Conservation (phyloP, 2,888 invertebrate genomes). For the Ferrisia virgata region DNA sequence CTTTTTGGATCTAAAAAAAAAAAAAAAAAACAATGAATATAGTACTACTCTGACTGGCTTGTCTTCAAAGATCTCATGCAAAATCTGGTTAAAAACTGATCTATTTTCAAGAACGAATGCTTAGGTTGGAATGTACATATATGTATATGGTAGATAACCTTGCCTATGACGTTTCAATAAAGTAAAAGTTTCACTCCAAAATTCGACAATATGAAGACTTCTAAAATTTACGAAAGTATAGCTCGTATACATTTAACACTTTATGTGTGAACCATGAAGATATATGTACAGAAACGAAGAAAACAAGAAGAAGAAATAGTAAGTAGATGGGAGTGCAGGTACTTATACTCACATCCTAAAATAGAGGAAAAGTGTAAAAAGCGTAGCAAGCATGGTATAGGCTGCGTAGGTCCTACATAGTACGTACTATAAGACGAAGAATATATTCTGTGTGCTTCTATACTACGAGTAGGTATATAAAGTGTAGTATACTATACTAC, state of each 20-base stretch:
- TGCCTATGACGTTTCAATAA: too few relatives aligned
- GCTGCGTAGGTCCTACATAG: not conserved
- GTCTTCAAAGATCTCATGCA: too few relatives aligned
- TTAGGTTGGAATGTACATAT: too few relatives aligned
- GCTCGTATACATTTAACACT: not conserved
- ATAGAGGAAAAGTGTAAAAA: not conserved
- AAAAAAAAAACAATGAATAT: too few relatives aligned
- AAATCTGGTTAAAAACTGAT: too few relatives aligned
- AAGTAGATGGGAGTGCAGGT: not conserved
- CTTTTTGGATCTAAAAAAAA: too few relatives aligned
- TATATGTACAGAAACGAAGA: not conserved
- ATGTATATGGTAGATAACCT: too few relatives aligned
- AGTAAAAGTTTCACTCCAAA: not conserved
- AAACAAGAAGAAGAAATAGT: not conserved
- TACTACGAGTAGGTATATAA: not conserved
- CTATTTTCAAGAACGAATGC: too few relatives aligned
- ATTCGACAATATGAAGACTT: not conserved
- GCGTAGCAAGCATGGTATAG: not conserved
- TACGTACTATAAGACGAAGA: not conserved
- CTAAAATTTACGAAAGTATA: not conserved
- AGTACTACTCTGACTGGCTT: too few relatives aligned
- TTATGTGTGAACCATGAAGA: not conserved
- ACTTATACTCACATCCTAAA: not conserved
- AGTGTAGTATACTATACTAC: not conserved
- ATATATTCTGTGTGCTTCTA: not conserved